A percentile compares a stretch with the other conserved stretches of the same genome.
These are phyloP conservation scores for Vidua chalybeata DNA, from an alignment of 2,113 vertebrate species.

Conservation along the genomic window DNA sequence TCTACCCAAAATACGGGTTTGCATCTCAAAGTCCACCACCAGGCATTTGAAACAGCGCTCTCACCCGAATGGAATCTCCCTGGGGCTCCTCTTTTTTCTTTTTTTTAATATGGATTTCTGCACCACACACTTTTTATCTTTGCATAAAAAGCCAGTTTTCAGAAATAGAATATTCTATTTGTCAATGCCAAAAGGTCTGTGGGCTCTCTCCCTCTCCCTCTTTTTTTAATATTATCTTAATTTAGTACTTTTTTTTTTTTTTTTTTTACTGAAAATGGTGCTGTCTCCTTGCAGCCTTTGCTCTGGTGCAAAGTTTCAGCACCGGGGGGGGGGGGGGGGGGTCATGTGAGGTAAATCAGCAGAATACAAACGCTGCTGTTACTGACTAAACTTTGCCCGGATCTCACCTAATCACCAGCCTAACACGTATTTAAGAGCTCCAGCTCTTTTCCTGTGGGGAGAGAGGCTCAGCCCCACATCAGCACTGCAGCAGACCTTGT, in stretches of 20 bases:
- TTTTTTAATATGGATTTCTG: background rate
- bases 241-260: background rate
- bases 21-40: background rate
- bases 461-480: background rate
- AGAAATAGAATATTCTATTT: background rate
- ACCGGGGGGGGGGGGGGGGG: background rate
- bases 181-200: background rate
- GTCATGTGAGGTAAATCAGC: background rate
- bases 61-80: background rate
- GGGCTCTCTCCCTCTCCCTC: too few species aligned
- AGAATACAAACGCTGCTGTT: background rate
- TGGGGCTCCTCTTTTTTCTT: background rate
- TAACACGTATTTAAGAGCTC: background rate
- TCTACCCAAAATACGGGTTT: rapidly evolving
- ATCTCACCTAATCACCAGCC: background rate
- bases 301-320: background rate
- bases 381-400: background rate
- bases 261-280: background rate
- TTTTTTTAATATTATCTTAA: background rate
- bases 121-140: background rate
- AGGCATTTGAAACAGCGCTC: background rate
- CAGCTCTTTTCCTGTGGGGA: background rate
- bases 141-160: background rate
- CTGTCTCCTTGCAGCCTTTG: background rate
- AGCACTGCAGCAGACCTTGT: rapidly evolving